A percentile compares a stretch with the other conserved stretches of the same genome.
Conservation (phyloP, 2,113 vertebrate genomes). For the Bothrops jararaca region DNA sequence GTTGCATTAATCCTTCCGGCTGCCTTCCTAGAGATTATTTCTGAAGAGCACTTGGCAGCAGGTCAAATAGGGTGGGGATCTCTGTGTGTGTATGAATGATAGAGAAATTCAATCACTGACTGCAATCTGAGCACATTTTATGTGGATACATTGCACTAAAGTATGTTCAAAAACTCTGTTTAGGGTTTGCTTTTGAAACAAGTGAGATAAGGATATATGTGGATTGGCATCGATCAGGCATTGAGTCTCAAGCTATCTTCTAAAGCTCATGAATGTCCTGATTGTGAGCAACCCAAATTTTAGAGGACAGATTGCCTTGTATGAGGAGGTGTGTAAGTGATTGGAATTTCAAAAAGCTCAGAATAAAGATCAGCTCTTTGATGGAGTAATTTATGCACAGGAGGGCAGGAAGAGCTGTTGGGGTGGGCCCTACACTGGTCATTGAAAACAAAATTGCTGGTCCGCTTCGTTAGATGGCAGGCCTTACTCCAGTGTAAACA, state of each 20-base stretch:
- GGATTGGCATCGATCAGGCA: constrained; percentile 42
- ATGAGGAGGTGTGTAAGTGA: constrained; percentile 75
- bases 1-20: not conserved
- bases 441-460: constrained; percentile 50
- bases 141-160: not conserved
- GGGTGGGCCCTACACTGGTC: constrained; percentile 72
- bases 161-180: not conserved
- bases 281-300: constrained; percentile 75
- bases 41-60: not conserved
- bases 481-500: constrained; percentile 23
- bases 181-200: not conserved
- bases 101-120: not conserved
- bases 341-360: constrained; percentile 78
- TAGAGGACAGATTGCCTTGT: constrained; percentile 67
- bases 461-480: not conserved
- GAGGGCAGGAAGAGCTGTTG: constrained; percentile 71
- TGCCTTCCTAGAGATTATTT: not conserved
- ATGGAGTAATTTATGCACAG: constrained; percentile 76
- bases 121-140: too few species aligned
- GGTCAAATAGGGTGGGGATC: not conserved
- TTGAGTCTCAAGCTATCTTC: constrained; percentile 49
- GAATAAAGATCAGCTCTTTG: constrained; percentile 78
- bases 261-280: constrained; percentile 69
- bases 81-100: not conserved
- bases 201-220: constrained; percentile 1